A percentile compares a stretch with the other conserved stretches of the same genome.
Conservation (phyloP, 2,797 vertebrate genomes). For the Holocentrus rufus region DNA sequence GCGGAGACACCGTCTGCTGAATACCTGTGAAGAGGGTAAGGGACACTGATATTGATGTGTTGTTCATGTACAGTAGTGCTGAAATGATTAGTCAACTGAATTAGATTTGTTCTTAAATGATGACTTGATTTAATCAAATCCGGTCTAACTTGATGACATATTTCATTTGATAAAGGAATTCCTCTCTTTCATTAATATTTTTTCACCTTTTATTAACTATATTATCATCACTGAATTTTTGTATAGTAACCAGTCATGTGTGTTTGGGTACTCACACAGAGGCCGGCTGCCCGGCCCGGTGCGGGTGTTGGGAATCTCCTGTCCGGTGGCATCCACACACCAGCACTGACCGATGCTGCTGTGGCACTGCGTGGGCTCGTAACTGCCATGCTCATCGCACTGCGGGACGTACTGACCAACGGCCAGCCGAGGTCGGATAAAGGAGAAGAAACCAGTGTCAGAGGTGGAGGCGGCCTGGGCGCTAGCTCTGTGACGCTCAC, state of each 20-base stretch:
- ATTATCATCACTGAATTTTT: too few relatives aligned
- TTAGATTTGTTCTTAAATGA: too few relatives aligned
- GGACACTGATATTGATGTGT: fast-evolving
- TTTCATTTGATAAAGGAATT: too few relatives aligned
- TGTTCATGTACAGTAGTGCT: background rate
- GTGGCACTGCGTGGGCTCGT: conserved; percentile 89
- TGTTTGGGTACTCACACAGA: conserved; percentile 64
- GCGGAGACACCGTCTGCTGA: conserved; percentile 75
- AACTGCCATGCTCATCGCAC: conserved; percentile 87
- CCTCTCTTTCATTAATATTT: too few relatives aligned
- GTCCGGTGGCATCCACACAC: conserved; percentile 89
- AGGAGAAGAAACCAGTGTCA: conserved; percentile 22
- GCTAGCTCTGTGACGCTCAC: conserved; percentile 83
- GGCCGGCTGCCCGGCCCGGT: conserved; percentile 77
- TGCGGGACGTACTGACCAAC: conserved; percentile 82
- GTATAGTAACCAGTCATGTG: too few relatives aligned
- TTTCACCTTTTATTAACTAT: too few relatives aligned
- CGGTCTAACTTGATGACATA: too few relatives aligned
- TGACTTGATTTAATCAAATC: too few relatives aligned
- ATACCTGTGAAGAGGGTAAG: conserved; percentile 76
- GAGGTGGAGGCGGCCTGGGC: conserved; percentile 47
- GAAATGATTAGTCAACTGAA: too few relatives aligned
- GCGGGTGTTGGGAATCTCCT: conserved; percentile 87
- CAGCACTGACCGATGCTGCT: conserved; percentile 85
- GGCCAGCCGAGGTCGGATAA: conserved; percentile 64